Base-by-base conservation (phyloP, 2,113 vertebrate genomes). In the Nerophis ophidion region DNA sequence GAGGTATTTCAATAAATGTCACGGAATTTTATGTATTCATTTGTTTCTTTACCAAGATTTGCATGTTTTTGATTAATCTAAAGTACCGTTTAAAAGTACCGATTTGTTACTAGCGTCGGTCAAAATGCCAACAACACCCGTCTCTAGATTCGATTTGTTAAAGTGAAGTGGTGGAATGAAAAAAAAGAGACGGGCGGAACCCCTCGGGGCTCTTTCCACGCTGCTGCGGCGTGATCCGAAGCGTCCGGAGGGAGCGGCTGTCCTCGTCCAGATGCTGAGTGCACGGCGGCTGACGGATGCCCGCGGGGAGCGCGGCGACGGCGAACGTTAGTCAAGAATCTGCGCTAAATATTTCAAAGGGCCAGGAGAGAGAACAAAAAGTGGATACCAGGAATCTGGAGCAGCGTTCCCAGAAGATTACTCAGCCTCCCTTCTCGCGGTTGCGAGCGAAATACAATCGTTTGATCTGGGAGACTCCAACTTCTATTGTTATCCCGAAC, bases 261-360 rank as follows among this genome's bases (percentile, higher is more conserved):
- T 68, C 78, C 76, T 55, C 60, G 60, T 77, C 78, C 82, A 82
- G 79, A 82, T 84, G 79, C 72, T 76, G 62, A 70, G 56, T n/a
- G 56, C 56, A 60, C 6, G 49, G 17, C 49, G 11, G 49, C 49
- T 40, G 64, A 72, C 61, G 77, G 77, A 75, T 59, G 74, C 74
- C 74, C 48, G 56, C 40, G 49, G 63, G 68, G 45, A 60, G 33
- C 26, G n/a, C n/a, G 13, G 33, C 14, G 15, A 60, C 15, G 5
- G 46, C 19, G 5, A 33, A 44, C 40, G 40, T 74, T 84, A 61
- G 61, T 79, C 72, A 48, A 65, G 77, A 76, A 71, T 83, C 66
- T 55, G 62, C 60, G 5, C 74, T 84, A 84, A 84, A 87, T 86
- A 79, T 86, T 88, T 86, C 82, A 87, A 84, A 82, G 82, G 72